These are phyloP conservation scores for Synanthedon vespiformis DNA, from an alignment of 2,888 invertebrate genomes.

Conservation along the genomic window DNA sequence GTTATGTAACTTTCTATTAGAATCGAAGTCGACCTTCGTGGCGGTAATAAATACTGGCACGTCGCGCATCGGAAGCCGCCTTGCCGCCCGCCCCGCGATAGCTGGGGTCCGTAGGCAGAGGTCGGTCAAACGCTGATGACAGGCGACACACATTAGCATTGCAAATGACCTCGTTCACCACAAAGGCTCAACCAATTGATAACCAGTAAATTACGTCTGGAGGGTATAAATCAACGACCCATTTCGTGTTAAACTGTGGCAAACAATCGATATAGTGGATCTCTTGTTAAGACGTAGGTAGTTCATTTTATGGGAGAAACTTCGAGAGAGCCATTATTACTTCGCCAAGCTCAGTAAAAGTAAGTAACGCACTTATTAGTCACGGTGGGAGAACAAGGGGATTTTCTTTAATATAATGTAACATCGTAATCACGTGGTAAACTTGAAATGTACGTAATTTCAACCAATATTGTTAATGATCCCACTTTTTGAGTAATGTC, in stretches of 20 bases:
- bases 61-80: constrained; percentile 9
- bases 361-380: constrained; percentile 17
- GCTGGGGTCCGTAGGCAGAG: constrained; percentile 9
- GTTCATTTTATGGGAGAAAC: constrained; percentile 30
- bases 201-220: constrained; percentile 12
- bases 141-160: constrained; percentile 18
- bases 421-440: too few relatives aligned
- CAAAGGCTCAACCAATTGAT: constrained; percentile 14
- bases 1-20: neutral
- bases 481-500: too few relatives aligned
- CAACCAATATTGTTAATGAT: too few relatives aligned
- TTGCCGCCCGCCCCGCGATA: too few relatives aligned
- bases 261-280: constrained; percentile 15
- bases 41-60: constrained; percentile 11
- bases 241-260: constrained; percentile 11
- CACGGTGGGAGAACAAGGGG: neutral
- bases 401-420: neutral
- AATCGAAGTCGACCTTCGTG: constrained; percentile 3
- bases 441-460: too few relatives aligned
- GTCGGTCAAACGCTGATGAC: constrained; percentile 18
- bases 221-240: constrained; percentile 9
- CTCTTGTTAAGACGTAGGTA: constrained; percentile 10
- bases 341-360: constrained; percentile 46
- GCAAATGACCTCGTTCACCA: constrained; percentile 14
- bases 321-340: constrained; percentile 46